Base-by-base conservation (phyloP, 2,113 vertebrate genomes). In the Onychostruthus taczanowskii region DNA sequence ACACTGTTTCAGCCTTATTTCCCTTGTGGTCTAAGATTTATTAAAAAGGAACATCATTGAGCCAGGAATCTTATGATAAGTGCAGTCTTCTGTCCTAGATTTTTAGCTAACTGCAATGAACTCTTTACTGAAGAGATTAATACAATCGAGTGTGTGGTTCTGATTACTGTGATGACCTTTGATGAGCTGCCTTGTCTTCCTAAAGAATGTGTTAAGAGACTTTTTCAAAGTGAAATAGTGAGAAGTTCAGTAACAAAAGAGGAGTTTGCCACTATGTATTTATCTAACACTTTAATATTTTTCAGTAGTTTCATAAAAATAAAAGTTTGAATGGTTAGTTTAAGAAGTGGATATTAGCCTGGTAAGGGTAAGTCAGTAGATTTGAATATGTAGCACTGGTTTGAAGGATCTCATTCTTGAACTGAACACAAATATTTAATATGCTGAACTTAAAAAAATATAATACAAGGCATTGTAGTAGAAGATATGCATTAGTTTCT, bases 21-120 rank as follows among this genome's bases (percentile, higher is more conserved):
- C 92, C 90, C 92, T 73, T 93, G 85, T 83, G 90, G 55, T 62
- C 75, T 83, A 74, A 94, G 72, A 74, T 93, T 86, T 95, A 95
- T 96, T 95, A 88, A 94, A 93, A 95, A 80, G 61, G 31, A 93
- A 80, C 53, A 62, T 76, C 37, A 69, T 9, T 62, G 28, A 88
- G 63, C 44, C 85, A 86, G 63, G 62, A 63, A 73, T 90, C 46
- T 94, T 84, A 61, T 64, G 62, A 64, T 79, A 94, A 88, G 72
- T 89, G n/a, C 67, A 80, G 72, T 90, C 75, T 41, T 90, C 67
- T 86, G 85, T 83, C 82, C 75, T 80, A 75, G 41, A 83, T 93
- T 90, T 93, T 94, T 87, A 69, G 70, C 49, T 92, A 62, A 62
- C 67, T 93, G 75, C 7, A 5, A 31, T 90, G 75, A 90, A 70